Percentiles rank a stretch among this genome's conserved stretches.
phyloP scores from a whole-genome alignment of 2,888 invertebrate species.

The Enoplolaimus lenunculus region DNA sequence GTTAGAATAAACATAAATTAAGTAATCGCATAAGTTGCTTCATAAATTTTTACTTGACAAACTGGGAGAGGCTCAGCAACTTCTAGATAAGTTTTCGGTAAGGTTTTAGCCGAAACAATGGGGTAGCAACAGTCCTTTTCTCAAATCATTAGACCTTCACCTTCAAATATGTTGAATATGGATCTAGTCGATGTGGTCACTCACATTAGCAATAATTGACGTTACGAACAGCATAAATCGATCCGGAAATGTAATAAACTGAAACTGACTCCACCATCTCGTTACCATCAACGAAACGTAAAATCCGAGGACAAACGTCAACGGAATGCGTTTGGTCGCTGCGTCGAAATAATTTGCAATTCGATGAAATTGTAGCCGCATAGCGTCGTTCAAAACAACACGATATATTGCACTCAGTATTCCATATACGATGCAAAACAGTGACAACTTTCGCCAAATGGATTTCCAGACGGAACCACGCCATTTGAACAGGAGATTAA shows the following conservation, averaged over 20 bases:
- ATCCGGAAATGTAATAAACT: slow-evolving; percentile 73
- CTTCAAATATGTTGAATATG: too few species aligned
- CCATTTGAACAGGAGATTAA: slow-evolving; percentile 5
- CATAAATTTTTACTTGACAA: too few species aligned
- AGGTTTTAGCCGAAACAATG: too few species aligned
- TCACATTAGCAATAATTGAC: too few species aligned
- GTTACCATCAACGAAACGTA: slow-evolving; percentile 82
- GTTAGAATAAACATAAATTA: too few species aligned
- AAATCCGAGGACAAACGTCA: slow-evolving; percentile 83
- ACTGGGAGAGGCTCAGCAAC: too few species aligned
- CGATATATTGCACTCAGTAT: background rate
- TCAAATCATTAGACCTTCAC: too few species aligned
- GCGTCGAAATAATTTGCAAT: background rate
- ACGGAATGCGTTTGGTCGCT: slow-evolving; percentile 46
- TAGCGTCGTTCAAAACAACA: background rate
- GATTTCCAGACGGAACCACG: background rate
- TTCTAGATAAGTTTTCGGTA: too few species aligned
- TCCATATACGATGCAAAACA: background rate
- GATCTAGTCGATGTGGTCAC: too few species aligned
- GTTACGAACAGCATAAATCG: slow-evolving; percentile 32
- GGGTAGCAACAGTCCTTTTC: too few species aligned
- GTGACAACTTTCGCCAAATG: background rate
- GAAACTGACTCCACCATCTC: slow-evolving; percentile 79
- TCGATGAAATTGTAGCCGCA: background rate
- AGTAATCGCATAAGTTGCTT: too few species aligned